Evolutionary conservation across 1,140 invertebrate species (phyloP).

Genomic region (Drosophila santomea): DNA sequence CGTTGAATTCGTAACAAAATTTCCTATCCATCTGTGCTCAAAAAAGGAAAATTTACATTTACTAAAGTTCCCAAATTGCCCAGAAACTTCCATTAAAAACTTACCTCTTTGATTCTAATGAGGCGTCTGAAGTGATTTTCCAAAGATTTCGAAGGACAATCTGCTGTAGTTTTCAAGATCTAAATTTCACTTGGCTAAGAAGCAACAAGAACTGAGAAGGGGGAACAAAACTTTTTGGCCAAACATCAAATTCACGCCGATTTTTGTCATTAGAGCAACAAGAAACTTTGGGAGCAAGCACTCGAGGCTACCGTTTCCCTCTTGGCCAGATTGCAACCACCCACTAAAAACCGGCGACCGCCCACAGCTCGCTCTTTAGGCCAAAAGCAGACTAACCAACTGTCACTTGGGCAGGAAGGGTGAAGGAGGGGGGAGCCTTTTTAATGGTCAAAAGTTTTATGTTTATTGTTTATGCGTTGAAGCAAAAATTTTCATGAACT

Average conservation of each 20-base stretch:
- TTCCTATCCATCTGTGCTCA: too few relatives aligned
- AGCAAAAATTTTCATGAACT: constrained; percentile 83
- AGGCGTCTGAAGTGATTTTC: constrained; percentile 25
- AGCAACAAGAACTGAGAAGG: constrained; percentile 20
- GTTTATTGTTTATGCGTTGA: constrained; percentile 82
- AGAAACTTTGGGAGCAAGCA: constrained; percentile 57
- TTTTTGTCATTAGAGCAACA: constrained; percentile 76
- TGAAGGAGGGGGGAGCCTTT: constrained; percentile 48
- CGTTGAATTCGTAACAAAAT: too few relatives aligned
- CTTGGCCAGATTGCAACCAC: background rate
- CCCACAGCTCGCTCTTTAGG: background rate
- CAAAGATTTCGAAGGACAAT: constrained; percentile 22
- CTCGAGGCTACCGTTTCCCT: constrained; percentile 43
- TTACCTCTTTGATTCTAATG: constrained; percentile 2
- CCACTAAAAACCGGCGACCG: background rate
- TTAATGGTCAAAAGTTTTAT: constrained; percentile 83
- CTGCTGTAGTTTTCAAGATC: constrained; percentile 40
- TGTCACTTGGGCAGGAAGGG: constrained; percentile 48
- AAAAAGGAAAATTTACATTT: background rate
- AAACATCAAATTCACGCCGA: constrained; percentile 78
- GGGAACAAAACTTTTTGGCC: constrained; percentile 45
- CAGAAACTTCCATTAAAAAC: background rate
- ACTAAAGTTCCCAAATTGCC: background rate
- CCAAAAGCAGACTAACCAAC: constrained; percentile 47
- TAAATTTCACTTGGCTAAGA: constrained; percentile 43